Conservation (phyloP, 2,797 vertebrate species). For the Silurus aristotelis region DNA sequence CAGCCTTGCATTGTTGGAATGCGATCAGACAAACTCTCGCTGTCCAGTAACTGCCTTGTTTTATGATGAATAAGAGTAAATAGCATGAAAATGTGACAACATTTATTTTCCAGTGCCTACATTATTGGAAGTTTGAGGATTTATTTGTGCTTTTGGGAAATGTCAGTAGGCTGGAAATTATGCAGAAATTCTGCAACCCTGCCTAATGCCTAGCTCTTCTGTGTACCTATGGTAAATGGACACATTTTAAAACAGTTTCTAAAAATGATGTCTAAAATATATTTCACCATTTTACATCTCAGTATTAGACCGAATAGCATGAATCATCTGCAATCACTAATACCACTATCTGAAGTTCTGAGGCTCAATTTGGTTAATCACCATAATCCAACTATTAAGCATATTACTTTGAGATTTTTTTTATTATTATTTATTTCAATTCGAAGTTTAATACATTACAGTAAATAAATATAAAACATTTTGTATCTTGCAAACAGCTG, state of each 20-base stretch:
- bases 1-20: not conserved
- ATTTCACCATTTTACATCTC: not conserved
- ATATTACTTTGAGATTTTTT: not conserved
- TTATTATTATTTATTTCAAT: not conserved
- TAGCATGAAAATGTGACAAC: not conserved
- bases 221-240: not conserved
- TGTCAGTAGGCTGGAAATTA: not conserved
- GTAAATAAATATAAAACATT: not conserved
- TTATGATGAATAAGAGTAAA: not conserved
- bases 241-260: not conserved
- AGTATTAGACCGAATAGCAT: not conserved
- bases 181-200: not conserved
- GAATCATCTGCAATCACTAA: not conserved
- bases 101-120: not conserved
- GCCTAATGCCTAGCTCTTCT: not conserved
- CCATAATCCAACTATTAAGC: not conserved
- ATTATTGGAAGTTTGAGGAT: not conserved
- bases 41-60: not conserved
- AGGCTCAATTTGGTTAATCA: slow-evolving; percentile 4
- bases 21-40: not conserved
- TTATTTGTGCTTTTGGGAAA: not conserved
- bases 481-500: not conserved
- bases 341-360: not conserved
- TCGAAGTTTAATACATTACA: not conserved
- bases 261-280: not conserved